Evolutionary conservation across 1,140 invertebrate species (phyloP).

Genomic region (Glossosoma conforme): DNA sequence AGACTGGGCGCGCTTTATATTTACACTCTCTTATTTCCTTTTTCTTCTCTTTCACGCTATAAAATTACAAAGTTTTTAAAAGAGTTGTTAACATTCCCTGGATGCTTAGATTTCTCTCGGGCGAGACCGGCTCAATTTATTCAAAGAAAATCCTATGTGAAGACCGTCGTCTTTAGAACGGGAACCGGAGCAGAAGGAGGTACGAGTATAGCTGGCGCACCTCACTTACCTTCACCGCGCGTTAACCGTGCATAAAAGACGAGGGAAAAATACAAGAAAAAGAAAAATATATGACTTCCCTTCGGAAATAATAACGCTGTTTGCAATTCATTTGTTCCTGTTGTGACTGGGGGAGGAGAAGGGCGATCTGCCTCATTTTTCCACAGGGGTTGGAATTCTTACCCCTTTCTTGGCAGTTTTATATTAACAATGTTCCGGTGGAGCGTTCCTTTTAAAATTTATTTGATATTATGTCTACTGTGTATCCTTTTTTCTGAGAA

Average conservation of each 20-base stretch:
- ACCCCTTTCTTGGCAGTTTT: slow-evolving; percentile 30
- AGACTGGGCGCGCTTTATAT: neutral
- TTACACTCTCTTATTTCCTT: neutral
- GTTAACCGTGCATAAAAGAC: slow-evolving; percentile 23
- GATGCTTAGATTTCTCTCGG: slow-evolving; percentile 18
- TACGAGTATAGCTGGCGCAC: no score
- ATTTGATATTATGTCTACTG: slow-evolving; percentile 29
- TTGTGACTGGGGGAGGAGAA: slow-evolving; percentile 13
- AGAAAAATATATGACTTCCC: slow-evolving; percentile 31
- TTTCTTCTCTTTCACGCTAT: slow-evolving; percentile 1
- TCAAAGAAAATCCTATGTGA: no score
- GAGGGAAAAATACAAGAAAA: slow-evolving; percentile 16
- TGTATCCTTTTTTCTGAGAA: slow-evolving; percentile 16
- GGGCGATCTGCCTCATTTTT: slow-evolving; percentile 24
- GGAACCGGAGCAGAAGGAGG: no score
- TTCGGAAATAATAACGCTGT: slow-evolving; percentile 33
- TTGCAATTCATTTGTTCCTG: slow-evolving; percentile 32
- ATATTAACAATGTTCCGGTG: slow-evolving; percentile 28
- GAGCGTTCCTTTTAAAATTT: slow-evolving; percentile 30
- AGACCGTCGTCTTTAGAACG: no score
- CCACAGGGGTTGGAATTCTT: slow-evolving; percentile 16
- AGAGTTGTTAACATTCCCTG: slow-evolving; percentile 13
- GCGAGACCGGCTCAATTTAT: slow-evolving; percentile 22
- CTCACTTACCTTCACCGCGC: slow-evolving; percentile 5
- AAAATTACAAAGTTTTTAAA: slow-evolving; percentile 7